Evolutionary conservation across 2,797 vertebrate species (phyloP).

Genomic region (Tragelaphus oryx): DNA sequence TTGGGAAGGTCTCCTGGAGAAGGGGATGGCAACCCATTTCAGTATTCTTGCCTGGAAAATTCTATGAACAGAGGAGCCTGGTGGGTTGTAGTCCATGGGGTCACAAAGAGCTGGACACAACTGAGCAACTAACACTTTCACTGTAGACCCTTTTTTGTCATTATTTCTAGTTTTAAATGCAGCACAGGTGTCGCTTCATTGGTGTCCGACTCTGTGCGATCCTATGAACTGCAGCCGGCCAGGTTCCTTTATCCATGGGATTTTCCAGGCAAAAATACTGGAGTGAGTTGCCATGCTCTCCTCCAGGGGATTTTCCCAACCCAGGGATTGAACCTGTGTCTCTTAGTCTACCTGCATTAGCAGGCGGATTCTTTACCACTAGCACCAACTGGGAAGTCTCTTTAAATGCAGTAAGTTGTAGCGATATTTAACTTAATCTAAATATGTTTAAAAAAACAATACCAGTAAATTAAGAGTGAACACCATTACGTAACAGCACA

Average conservation of each 20-base stretch:
- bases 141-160: neutral
- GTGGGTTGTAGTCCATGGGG: neutral
- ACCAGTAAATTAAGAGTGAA: neutral
- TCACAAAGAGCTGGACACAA: neutral
- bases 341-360: neutral
- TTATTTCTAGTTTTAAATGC: neutral
- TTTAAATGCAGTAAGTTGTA: neutral
- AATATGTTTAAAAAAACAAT: neutral
- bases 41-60: neutral
- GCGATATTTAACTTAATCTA: neutral
- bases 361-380: neutral
- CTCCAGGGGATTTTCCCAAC: neutral
- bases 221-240: neutral
- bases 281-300: neutral
- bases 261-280: neutral
- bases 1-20: neutral
- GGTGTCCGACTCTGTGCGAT: neutral
- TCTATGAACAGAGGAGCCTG: neutral
- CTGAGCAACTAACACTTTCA: neutral
- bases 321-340: neutral
- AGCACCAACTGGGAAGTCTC: neutral
- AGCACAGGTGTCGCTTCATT: neutral
- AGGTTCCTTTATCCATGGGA: neutral
- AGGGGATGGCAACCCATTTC: neutral
- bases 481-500: neutral